phyloP scores from a whole-genome alignment of 2,113 vertebrate species.

The Lipotes vexillifer region DNA sequence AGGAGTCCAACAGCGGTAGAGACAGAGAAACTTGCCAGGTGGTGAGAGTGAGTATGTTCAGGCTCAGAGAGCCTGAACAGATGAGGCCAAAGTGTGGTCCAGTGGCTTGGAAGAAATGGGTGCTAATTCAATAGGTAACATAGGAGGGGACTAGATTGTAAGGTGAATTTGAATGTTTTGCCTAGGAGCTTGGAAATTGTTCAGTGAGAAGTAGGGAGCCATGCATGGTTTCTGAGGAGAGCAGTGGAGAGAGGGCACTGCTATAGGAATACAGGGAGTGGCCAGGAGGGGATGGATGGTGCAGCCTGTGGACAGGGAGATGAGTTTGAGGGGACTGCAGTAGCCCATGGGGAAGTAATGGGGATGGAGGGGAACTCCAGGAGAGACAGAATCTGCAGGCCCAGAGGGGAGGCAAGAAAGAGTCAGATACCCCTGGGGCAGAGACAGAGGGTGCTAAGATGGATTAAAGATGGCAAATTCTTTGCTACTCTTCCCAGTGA shows the following conservation, averaged over 20 bases:
- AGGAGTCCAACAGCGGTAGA: neutral
- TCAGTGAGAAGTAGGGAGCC: neutral
- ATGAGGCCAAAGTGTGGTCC: neutral
- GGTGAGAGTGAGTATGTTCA: no score
- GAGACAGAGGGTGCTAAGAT: neutral
- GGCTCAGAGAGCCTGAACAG: neutral
- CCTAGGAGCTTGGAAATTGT: neutral
- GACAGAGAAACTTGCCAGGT: neutral
- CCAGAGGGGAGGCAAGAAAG: neutral
- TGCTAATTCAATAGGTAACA: neutral
- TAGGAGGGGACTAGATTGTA: neutral
- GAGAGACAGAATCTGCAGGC: neutral
- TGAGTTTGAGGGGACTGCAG: neutral
- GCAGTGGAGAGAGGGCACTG: neutral
- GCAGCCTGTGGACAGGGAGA: neutral
- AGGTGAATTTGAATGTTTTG: neutral
- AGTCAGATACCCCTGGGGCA: neutral
- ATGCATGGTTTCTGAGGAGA: neutral
- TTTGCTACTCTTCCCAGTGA: neutral
- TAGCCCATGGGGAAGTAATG: neutral
- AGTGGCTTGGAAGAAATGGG: neutral
- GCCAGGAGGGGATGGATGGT: neutral
- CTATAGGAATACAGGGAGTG: neutral
- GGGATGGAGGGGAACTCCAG: neutral
- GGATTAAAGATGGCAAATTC: neutral